phyloP scores from a whole-genome alignment of 2,888 invertebrate species.

The Aquatica leii region DNA sequence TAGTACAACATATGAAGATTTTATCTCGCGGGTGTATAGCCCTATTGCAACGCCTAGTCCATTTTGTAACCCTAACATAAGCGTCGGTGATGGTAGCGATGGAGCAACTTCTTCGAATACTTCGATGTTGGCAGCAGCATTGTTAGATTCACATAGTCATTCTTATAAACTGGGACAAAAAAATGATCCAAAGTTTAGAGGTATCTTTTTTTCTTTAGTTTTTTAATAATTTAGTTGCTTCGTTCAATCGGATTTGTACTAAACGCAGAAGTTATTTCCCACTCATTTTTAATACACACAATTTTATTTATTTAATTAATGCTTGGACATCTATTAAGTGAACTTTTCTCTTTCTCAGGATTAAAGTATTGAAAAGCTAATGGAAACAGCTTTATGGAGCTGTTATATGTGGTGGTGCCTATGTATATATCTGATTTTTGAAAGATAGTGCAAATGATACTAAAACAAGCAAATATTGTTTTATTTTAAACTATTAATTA shows the following conservation, averaged over 20 bases:
- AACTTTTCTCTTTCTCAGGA: no score
- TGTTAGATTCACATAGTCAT: constrained; percentile 64
- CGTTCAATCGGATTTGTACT: not conserved
- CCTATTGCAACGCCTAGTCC: constrained; percentile 69
- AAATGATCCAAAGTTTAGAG: constrained; percentile 54
- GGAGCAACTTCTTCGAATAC: constrained; percentile 55
- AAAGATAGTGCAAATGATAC: no score
- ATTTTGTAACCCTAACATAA: constrained; percentile 51
- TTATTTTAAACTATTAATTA: no score
- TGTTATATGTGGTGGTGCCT: no score
- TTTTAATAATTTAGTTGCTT: not conserved
- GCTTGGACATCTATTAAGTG: no score
- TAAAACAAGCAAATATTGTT: no score
- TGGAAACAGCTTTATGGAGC: no score
- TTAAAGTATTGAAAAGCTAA: no score
- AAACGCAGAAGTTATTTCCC: no score
- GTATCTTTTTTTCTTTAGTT: constrained; percentile 47
- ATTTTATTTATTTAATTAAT: no score
- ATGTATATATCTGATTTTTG: no score
- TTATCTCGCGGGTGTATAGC: constrained; percentile 76
- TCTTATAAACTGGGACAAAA: constrained; percentile 53
- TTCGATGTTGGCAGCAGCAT: constrained; percentile 67
- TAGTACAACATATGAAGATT: constrained; percentile 90
- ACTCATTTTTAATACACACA: no score
- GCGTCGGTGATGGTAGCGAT: constrained; percentile 48